phyloP scores from a whole-genome alignment of 2,888 invertebrate genomes.

The Ectropis crepuscularia region DNA sequence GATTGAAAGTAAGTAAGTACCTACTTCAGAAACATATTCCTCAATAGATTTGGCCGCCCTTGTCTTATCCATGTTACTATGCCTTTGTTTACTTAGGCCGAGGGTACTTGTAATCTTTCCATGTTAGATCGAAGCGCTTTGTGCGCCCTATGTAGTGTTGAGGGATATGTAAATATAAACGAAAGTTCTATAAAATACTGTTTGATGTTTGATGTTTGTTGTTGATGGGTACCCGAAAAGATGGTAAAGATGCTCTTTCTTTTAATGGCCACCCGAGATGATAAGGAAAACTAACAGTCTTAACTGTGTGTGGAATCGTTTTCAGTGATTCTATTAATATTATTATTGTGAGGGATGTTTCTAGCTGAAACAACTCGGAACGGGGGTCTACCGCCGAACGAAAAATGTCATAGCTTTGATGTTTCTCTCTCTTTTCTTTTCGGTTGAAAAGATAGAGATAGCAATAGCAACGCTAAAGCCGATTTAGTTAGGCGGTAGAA shows the following conservation, averaged over 20 bases:
- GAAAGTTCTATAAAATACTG: slow-evolving; percentile 8
- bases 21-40: slow-evolving; percentile 4
- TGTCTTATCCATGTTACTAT: slow-evolving; percentile 2
- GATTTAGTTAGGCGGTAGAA: too few species aligned
- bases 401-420: too few species aligned
- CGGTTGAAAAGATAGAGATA: too few species aligned
- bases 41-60: slow-evolving; percentile 2
- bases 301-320: neutral
- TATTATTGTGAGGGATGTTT: too few species aligned
- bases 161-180: slow-evolving; percentile 21
- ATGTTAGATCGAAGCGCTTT: slow-evolving; percentile 20
- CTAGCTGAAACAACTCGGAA: too few species aligned
- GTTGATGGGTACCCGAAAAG: slow-evolving; percentile 8
- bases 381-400: too few species aligned
- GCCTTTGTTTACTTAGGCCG: slow-evolving; percentile 18
- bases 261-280: slow-evolving; percentile 2
- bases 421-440: too few species aligned
- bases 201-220: slow-evolving; percentile 14
- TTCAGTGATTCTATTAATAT: neutral
- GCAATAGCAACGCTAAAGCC: too few species aligned
- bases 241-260: slow-evolving; percentile 4
- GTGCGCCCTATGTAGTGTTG: slow-evolving; percentile 14
- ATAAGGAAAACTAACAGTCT: neutral
- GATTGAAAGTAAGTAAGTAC: too few species aligned
- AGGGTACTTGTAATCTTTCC: slow-evolving; percentile 26